These are phyloP conservation scores for Glossophaga mutica DNA, from an alignment of 2,797 vertebrate species.

Conservation along the genomic window DNA sequence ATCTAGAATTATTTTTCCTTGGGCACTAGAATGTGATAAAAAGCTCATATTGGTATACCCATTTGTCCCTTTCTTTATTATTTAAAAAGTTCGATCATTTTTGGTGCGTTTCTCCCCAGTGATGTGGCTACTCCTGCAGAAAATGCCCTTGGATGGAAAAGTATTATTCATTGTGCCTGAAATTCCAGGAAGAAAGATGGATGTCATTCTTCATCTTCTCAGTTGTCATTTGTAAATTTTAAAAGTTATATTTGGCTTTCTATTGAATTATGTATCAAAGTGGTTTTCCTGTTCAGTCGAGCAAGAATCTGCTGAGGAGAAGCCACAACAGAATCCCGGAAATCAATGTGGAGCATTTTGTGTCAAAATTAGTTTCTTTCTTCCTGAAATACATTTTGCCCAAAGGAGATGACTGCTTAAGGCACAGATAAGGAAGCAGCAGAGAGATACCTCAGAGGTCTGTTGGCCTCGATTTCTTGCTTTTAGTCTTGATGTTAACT, in stretches of 20 bases:
- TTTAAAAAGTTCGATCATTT: neutral
- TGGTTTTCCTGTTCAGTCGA: constrained; percentile 46
- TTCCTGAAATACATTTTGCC: constrained; percentile 58
- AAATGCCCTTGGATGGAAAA: neutral
- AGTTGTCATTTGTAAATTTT: neutral
- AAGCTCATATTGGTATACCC: neutral
- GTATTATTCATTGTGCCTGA: neutral
- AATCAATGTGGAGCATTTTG: constrained; percentile 63
- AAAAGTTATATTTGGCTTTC: constrained; percentile 30
- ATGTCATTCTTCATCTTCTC: neutral
- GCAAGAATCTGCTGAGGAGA: constrained; percentile 47
- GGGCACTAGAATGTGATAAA: neutral
- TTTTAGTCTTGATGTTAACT: neutral
- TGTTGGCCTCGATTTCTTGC: neutral
- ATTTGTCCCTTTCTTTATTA: neutral
- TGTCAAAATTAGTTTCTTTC: constrained; percentile 65
- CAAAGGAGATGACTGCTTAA: constrained; percentile 49
- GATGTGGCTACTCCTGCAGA: neutral
- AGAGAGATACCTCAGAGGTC: neutral
- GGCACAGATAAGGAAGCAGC: constrained; percentile 32
- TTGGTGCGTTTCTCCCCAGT: neutral
- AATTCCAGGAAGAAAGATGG: constrained; percentile 22
- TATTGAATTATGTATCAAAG: constrained; percentile 51
- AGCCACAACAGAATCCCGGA: constrained; percentile 22
- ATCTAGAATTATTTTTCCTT: neutral